Evolutionary conservation across 2,113 vertebrate species (phyloP).

Genomic region (Eurystomus gularis): DNA sequence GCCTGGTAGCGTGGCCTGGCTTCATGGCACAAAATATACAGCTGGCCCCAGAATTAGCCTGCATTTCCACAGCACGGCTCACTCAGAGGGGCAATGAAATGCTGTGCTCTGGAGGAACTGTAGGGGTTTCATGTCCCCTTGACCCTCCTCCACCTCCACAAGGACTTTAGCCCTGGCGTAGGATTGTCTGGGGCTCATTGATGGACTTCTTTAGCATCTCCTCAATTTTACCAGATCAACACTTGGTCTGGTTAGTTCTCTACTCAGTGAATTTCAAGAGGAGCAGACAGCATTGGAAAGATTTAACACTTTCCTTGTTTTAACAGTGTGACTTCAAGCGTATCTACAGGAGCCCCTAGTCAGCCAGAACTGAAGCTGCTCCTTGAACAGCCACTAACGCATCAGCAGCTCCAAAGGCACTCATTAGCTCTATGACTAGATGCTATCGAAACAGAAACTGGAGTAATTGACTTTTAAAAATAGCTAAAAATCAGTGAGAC

Average conservation of each 20-base stretch:
- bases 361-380: not conserved
- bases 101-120: not conserved
- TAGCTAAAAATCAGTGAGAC: not conserved
- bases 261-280: not conserved
- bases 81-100: not conserved
- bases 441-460: not conserved
- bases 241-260: not conserved
- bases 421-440: not conserved
- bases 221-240: not conserved
- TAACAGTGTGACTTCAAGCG: not conserved
- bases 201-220: not conserved
- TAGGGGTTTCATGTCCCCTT: not conserved
- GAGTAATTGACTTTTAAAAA: not conserved
- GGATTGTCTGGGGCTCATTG: not conserved
- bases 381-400: not conserved
- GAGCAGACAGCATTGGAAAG: not conserved
- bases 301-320: not conserved
- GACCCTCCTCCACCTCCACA: not conserved
- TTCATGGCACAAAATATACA: fast-evolving
- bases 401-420: not conserved
- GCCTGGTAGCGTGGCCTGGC: not conserved
- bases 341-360: not conserved
- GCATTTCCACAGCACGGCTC: fast-evolving
- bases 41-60: not conserved
- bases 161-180: fast-evolving